A percentile compares a stretch with the other conserved stretches of the same genome.
These are phyloP conservation scores for Graphium colonna DNA, from an alignment of 2,888 invertebrate species.

Conservation along the genomic window DNA sequence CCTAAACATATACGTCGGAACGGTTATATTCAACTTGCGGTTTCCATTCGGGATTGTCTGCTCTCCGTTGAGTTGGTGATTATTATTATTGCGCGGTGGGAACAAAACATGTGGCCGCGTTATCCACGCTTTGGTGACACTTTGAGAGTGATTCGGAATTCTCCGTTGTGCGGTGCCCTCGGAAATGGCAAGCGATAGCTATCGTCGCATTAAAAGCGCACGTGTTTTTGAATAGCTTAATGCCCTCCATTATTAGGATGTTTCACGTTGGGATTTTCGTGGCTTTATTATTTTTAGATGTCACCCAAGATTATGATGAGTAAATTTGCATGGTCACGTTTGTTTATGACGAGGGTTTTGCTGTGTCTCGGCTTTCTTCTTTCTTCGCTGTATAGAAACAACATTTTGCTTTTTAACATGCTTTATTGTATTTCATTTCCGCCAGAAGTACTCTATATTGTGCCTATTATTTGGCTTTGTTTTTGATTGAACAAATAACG, in stretches of 20 bases:
- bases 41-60: constrained; percentile 29
- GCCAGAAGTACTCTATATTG: too few species aligned
- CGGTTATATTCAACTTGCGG: constrained; percentile 29
- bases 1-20: constrained; percentile 6
- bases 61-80: constrained; percentile 36
- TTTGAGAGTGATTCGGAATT: constrained; percentile 72
- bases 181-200: constrained; percentile 51
- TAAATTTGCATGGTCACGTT: too few species aligned
- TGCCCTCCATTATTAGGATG: constrained; percentile 25
- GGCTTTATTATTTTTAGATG: constrained; percentile 11
- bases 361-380: too few species aligned
- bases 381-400: too few species aligned
- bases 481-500: too few species aligned
- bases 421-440: too few species aligned
- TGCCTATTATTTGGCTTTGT: too few species aligned
- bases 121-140: constrained; percentile 70
- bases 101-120: constrained; percentile 73
- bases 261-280: constrained; percentile 3
- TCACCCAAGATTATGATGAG: too few species aligned
- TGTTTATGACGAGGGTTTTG: too few species aligned
- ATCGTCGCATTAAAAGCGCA: constrained; percentile 54
- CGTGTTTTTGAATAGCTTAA: constrained; percentile 48
- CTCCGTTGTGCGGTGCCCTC: constrained; percentile 44
- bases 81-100: constrained; percentile 66
- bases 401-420: too few species aligned